These are phyloP conservation scores for Bos taurus DNA, from an alignment of 2,113 vertebrate genomes.

Conservation along the genomic window ARS-UCD2.0 NC_037329.1:84795001-84795500, in stretches of 20 bases:
- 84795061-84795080: neutral
- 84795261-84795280: neutral
- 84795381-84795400: neutral
- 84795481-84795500: neutral
- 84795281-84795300: neutral
- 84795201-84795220: neutral
- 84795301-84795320: neutral
- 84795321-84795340: neutral
- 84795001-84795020: neutral
- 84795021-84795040: neutral
- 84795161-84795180: neutral
- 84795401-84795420: neutral
- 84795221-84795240: neutral
- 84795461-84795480: neutral
- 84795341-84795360: neutral
- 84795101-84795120: neutral
- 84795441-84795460: neutral
- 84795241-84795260: rapidly evolving
- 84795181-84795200: neutral
- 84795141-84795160: neutral
- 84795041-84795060: neutral
- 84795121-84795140: neutral
- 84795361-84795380: neutral
- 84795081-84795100: neutral
- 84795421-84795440: neutral